Percentiles rank a stretch among this genome's conserved stretches.
Evolutionary conservation across 2,797 vertebrate species (phyloP).

Genomic region (Bradypodion ventrale): DNA sequence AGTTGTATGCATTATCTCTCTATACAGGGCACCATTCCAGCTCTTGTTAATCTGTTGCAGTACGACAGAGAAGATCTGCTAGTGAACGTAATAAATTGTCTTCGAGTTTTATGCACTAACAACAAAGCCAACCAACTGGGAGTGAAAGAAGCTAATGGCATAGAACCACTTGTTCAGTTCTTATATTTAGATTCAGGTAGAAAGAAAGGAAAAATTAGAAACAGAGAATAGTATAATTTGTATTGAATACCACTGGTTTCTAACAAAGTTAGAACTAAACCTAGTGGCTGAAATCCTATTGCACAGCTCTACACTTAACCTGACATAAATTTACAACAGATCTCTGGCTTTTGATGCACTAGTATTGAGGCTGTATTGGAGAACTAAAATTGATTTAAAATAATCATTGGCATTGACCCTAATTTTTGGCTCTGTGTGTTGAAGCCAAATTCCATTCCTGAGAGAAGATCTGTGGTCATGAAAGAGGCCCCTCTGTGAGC

Average conservation of each 20-base stretch:
- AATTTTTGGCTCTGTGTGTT: too few relatives aligned
- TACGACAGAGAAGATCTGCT: slow-evolving; percentile 73
- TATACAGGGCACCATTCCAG: slow-evolving; percentile 74
- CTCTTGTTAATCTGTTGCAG: slow-evolving; percentile 71
- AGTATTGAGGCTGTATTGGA: too few relatives aligned
- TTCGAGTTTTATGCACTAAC: slow-evolving; percentile 70
- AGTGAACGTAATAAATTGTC: slow-evolving; percentile 76
- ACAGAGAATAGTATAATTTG: too few relatives aligned
- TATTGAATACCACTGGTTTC: neutral
- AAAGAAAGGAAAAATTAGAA: neutral
- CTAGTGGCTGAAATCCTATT: neutral
- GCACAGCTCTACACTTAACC: too few relatives aligned
- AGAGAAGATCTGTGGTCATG: too few relatives aligned
- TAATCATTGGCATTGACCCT: too few relatives aligned
- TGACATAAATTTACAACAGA: too few relatives aligned
- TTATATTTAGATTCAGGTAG: slow-evolving; percentile 76
- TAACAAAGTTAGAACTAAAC: neutral
- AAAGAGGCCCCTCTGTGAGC: too few relatives aligned
- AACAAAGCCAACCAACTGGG: slow-evolving; percentile 70
- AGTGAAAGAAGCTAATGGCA: slow-evolving; percentile 67
- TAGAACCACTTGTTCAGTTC: slow-evolving; percentile 73
- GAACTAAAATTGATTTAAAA: too few relatives aligned
- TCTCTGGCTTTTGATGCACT: too few relatives aligned
- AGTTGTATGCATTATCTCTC: slow-evolving; percentile 18
- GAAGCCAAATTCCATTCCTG: too few relatives aligned